Evolutionary conservation across 2,888 invertebrate genomes (phyloP).

Genomic region (Rhagonycha lutea): DNA sequence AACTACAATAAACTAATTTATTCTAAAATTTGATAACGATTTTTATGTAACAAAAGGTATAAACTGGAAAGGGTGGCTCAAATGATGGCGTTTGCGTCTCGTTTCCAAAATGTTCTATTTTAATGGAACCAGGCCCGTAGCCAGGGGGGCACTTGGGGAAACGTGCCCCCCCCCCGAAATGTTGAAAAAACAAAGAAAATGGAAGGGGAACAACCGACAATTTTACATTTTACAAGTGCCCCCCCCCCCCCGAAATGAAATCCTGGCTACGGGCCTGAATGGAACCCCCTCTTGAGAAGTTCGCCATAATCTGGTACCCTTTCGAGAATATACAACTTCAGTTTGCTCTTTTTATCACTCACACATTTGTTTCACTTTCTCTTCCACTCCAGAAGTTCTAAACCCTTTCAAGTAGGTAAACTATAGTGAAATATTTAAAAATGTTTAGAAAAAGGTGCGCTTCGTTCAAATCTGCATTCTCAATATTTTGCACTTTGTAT

Average conservation of each 20-base stretch:
- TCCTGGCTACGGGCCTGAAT: no score
- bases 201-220: no score
- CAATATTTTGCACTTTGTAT: not conserved
- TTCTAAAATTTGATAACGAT: not conserved
- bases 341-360: not conserved
- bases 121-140: no score
- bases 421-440: not conserved
- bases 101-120: no score
- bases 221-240: no score
- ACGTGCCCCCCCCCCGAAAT: no score
- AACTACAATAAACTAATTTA: not conserved
- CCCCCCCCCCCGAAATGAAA: no score
- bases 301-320: not conserved
- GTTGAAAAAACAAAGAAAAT: no score
- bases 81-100: not conserved
- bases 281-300: no score
- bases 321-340: not conserved
- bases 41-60: not conserved
- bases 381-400: not conserved
- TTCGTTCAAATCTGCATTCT: not conserved
- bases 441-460: not conserved
- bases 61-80: not conserved
- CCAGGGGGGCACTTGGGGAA: no score
- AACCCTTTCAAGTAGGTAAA: not conserved
- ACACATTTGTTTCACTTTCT: not conserved